Percentiles rank a stretch among this genome's conserved stretches.
Evolutionary conservation across 2,113 vertebrate genomes (phyloP).

Genomic region (Pluvialis apricaria): DNA sequence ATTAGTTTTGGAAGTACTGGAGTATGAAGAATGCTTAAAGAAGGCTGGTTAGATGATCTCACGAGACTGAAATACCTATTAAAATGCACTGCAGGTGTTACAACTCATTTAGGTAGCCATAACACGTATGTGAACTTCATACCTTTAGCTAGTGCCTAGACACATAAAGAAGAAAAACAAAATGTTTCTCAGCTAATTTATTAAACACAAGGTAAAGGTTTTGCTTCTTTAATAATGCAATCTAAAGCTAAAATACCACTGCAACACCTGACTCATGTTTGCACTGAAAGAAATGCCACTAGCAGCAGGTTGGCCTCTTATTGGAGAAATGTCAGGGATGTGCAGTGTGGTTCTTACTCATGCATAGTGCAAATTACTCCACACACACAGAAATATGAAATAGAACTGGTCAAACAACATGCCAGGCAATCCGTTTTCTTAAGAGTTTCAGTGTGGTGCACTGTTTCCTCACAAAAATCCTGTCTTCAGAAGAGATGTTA

Average conservation of each 20-base stretch:
- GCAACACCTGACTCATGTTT: not conserved
- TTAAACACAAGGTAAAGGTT: not conserved
- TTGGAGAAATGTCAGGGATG: not conserved
- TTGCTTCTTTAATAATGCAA: not conserved
- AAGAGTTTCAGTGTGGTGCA: not conserved
- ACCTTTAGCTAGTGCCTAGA: not conserved
- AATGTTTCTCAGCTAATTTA: not conserved
- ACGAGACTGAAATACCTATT: constrained; percentile 10
- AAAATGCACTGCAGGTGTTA: constrained; percentile 4
- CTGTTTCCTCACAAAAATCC: not conserved
- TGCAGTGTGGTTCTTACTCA: not conserved
- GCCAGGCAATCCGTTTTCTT: not conserved
- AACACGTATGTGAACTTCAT: not conserved
- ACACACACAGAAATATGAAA: not conserved
- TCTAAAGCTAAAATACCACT: not conserved
- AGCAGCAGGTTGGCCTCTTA: not conserved
- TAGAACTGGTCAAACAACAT: rapidly evolving
- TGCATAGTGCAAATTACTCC: rapidly evolving
- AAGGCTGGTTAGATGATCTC: constrained; percentile 23
- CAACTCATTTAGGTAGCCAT: not conserved
- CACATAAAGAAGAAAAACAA: not conserved
- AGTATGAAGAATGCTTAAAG: constrained; percentile 9
- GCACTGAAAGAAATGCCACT: not conserved
- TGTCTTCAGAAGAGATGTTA: not conserved
- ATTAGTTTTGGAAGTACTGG: constrained; percentile 41